Base-by-base conservation (phyloP, 1,140 invertebrate genomes). In the Heterodera schachtii region DNA sequence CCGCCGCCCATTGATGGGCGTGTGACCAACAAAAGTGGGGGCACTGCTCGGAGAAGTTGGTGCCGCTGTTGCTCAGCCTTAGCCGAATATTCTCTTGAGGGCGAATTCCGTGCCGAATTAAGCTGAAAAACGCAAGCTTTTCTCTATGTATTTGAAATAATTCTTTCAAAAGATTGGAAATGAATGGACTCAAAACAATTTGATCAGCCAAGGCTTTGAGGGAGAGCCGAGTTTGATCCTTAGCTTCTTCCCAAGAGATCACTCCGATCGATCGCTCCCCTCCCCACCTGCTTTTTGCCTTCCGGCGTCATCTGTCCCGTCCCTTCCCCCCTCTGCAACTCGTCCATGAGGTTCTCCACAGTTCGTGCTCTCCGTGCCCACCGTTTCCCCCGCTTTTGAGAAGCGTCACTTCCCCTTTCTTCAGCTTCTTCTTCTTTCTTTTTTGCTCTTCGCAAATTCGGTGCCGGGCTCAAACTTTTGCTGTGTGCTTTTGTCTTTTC, bases 11-110 rank as follows among this genome's bases (percentile, higher is more conserved):
- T 70, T 43, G 81, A 82, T n/a, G 78, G 69, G 11, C 19, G 49
- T 41, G 81, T 82, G 8, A 82, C 60, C 66, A 82, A 31, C 31
- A 82, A 46, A 73, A 76, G 80, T 9, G 79, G 79, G 43, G 70
- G 70, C 49, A 81, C 64, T 73, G 21, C 31, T 47, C 49, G 79
- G 5, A 16, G 57, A 19, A 64, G 57, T 64, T 64, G 57, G 57
- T 19, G 57, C 16, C 19, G 57, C 3, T 64, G 57, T 64, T 64
- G 13, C 57, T 31, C 31, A 31, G 57, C 4, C 16, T 64, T 19
- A 5, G 57, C 13, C 13, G 57, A 64, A 4, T 19, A 19, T 5
- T 64, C 57, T 5, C 16, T 64, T 5, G 11, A 19, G 57, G 57
- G 57, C 4, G 57, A 64, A 19, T 64, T n/a, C 5, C 16, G 57